Conservation (phyloP, 2,888 invertebrate genomes). For the Vanessa cardui region DNA sequence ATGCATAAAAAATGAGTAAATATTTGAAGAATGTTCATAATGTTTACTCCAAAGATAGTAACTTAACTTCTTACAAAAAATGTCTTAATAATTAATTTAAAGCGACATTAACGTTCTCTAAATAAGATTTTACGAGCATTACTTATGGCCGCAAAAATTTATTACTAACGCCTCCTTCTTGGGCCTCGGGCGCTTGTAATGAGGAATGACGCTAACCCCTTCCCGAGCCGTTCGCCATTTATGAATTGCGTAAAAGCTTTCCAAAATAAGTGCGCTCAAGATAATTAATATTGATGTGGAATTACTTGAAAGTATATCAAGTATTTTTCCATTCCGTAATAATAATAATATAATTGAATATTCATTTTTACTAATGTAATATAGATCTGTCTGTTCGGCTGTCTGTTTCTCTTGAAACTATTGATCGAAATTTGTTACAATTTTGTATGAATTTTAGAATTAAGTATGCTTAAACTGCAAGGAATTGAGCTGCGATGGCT, state of each 20-base stretch:
- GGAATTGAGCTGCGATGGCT: too few relatives aligned
- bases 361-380: too few relatives aligned
- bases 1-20: too few relatives aligned
- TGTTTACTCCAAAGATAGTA: background rate
- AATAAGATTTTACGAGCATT: slow-evolving; percentile 35
- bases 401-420: too few relatives aligned
- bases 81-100: slow-evolving; percentile 10
- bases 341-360: too few relatives aligned
- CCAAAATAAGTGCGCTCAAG: background rate
- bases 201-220: slow-evolving; percentile 58
- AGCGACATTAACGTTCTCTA: slow-evolving; percentile 16
- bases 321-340: too few relatives aligned
- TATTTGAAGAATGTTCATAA: too few relatives aligned
- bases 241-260: slow-evolving; percentile 21
- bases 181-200: slow-evolving; percentile 49
- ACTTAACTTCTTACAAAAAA: background rate
- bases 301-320: background rate
- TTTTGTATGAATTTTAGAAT: too few relatives aligned
- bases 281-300: slow-evolving; percentile 31
- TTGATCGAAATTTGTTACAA: too few relatives aligned
- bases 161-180: slow-evolving; percentile 40
- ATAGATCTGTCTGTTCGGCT: too few relatives aligned
- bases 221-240: slow-evolving; percentile 14
- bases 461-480: too few relatives aligned
- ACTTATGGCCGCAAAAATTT: slow-evolving; percentile 26